These are phyloP conservation scores for Myripristis murdjan DNA, from an alignment of 2,797 vertebrate species.

Conservation along the genomic window DNA sequence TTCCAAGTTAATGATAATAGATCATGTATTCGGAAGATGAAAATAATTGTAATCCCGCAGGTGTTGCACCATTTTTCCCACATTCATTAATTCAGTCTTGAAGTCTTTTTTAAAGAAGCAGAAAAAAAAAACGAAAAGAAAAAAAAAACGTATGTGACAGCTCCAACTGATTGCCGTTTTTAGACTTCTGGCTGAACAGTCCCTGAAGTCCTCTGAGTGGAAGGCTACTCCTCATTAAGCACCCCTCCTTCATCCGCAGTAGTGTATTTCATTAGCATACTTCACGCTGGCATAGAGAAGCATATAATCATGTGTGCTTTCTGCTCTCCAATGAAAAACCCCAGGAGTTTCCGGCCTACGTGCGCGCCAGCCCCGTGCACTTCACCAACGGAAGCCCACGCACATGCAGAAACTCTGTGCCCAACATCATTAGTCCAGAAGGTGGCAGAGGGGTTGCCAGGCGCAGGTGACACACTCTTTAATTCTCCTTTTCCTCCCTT, in stretches of 20 bases:
- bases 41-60: constrained; percentile 8
- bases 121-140: too few species aligned
- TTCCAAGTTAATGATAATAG: constrained; percentile 5
- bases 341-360: constrained; percentile 94
- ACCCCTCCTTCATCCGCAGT: constrained; percentile 28
- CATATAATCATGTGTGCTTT: constrained; percentile 45
- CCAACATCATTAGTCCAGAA: constrained; percentile 94
- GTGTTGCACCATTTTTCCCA: constrained; percentile 33
- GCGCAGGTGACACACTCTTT: constrained; percentile 87
- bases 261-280: constrained; percentile 36
- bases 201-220: constrained; percentile 19
- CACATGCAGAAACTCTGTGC: constrained; percentile 92
- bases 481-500: neutral
- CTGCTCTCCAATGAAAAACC: constrained; percentile 23
- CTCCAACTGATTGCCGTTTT: constrained; percentile 37
- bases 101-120: constrained; percentile 12
- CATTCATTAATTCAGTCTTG: constrained; percentile 32
- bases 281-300: constrained; percentile 31
- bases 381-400: constrained; percentile 97
- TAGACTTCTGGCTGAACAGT: constrained; percentile 42
- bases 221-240: constrained; percentile 43
- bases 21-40: neutral
- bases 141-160: constrained; percentile 13
- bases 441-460: constrained; percentile 91
- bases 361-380: constrained; percentile 94